Base-by-base conservation (phyloP, 2,113 vertebrate species). In the Prionailurus bengalensis region DNA sequence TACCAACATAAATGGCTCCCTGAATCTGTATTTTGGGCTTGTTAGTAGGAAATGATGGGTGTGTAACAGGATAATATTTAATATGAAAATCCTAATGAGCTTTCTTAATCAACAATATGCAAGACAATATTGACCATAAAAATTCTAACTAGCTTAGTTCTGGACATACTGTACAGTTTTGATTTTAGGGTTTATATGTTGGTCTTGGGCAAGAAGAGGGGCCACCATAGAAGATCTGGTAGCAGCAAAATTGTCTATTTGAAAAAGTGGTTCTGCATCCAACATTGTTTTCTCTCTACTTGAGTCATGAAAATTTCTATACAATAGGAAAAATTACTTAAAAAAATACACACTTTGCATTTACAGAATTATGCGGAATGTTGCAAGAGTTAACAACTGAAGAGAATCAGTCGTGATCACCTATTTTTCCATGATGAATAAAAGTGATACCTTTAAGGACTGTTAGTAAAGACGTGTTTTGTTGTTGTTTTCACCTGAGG, bases 301-400 rank as follows among this genome's bases (percentile, higher is more conserved):
- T 95, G 85, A 89, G 71, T 93, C 85, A 85, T 55, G 36, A 84
- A 93, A 88, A 71, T 31, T 48, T 94, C 27, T 78, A 79, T 68
- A 91, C 36, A 73, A 58, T 86, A 86, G 87, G 76, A 90, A 86
- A 83, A 45, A 45, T 45, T 45, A 45, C 45, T 45, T 45, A 9
- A 45, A 45, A 45, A 55, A 93, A 61, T 68, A 51, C 1, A 92
- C 13, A 84, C 39, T 80, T 85, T 74, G 36, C 91, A 82, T 97
- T 94, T 96, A 86, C 80, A 89, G 48, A 95, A 82, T 68, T 82
- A 3, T 88, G 19, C n/a, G 86, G 16, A 97, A 92, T 86, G 7
- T 70, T 88, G 36, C 36, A 73, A 91, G 63, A 97, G 45, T 63
- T 92, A 95, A 74, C 58, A 92, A 70, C 23, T 79, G 36, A 91